These are phyloP conservation scores for Mesitornis unicolor DNA, from an alignment of 2,113 vertebrate species.

Conservation along the genomic window DNA sequence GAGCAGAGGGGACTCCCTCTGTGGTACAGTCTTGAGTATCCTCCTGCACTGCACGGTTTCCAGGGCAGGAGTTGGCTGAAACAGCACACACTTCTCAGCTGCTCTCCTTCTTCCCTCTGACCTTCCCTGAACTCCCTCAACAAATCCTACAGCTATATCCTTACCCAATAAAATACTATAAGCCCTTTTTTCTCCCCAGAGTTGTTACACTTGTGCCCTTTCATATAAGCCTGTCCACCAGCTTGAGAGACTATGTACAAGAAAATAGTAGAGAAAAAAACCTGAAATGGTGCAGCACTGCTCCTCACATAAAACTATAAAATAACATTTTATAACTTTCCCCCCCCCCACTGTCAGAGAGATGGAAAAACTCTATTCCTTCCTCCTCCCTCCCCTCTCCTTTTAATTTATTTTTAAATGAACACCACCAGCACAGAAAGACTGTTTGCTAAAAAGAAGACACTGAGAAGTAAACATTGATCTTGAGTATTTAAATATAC, in stretches of 20 bases:
- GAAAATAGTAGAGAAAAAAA: background rate
- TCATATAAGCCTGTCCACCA: background rate
- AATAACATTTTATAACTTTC: background rate
- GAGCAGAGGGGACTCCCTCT: background rate
- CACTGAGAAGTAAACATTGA: background rate
- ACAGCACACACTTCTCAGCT: background rate
- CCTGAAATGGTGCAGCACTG: background rate
- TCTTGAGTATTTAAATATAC: background rate
- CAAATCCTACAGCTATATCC: background rate
- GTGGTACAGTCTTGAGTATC: background rate
- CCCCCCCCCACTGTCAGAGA: background rate
- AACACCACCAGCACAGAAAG: background rate
- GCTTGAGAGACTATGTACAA: background rate
- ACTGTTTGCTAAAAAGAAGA: background rate
- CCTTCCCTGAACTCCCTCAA: background rate
- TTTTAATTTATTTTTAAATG: background rate
- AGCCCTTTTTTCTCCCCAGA: background rate
- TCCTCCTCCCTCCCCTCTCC: background rate
- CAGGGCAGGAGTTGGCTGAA: background rate
- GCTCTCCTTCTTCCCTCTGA: background rate
- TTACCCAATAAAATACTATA: background rate
- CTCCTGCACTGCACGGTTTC: background rate
- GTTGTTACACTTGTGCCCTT: background rate
- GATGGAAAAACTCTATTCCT: background rate
- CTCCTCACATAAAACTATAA: background rate